These are phyloP conservation scores for Nomada ruficornis DNA, from an alignment of 2,888 invertebrate genomes.

Conservation along the genomic window DNA sequence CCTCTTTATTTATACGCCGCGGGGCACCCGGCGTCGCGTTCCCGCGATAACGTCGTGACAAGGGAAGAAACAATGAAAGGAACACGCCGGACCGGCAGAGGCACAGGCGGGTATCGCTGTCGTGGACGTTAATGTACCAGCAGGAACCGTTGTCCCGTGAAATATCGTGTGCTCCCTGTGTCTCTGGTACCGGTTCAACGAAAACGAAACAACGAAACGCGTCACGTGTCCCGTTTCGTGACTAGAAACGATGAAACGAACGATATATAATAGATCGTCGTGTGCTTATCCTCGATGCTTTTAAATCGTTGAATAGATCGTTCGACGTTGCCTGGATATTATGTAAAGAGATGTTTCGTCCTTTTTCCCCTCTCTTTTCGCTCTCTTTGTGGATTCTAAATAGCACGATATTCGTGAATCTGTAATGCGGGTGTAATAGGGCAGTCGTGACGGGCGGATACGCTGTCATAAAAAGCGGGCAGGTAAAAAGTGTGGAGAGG, in stretches of 20 bases:
- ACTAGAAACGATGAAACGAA: constrained; percentile 26
- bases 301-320: constrained; percentile 60
- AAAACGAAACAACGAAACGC: constrained; percentile 24
- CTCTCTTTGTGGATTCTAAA: constrained; percentile 63
- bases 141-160: constrained; percentile 19
- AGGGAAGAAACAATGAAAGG: neutral
- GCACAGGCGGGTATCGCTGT: neutral
- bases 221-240: constrained; percentile 35
- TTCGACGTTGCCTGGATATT: constrained; percentile 71
- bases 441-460: constrained; percentile 28
- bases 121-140: constrained; percentile 25
- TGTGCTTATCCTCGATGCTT: constrained; percentile 39
- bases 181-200: constrained; percentile 7
- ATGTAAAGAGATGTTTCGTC: constrained; percentile 50
- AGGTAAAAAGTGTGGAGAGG: constrained; percentile 4
- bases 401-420: constrained; percentile 64
- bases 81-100: neutral
- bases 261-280: constrained; percentile 20
- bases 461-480: constrained; percentile 25
- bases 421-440: constrained; percentile 48
- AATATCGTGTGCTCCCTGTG: constrained; percentile 10
- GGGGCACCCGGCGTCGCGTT: neutral
- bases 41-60: neutral
- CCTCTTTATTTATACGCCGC: neutral
- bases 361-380: constrained; percentile 48